Evolutionary conservation across 1,140 invertebrate genomes (phyloP), one percentile per base, ranked within the genome.

Genomic region (Drosophila subpulchrella): DNA sequence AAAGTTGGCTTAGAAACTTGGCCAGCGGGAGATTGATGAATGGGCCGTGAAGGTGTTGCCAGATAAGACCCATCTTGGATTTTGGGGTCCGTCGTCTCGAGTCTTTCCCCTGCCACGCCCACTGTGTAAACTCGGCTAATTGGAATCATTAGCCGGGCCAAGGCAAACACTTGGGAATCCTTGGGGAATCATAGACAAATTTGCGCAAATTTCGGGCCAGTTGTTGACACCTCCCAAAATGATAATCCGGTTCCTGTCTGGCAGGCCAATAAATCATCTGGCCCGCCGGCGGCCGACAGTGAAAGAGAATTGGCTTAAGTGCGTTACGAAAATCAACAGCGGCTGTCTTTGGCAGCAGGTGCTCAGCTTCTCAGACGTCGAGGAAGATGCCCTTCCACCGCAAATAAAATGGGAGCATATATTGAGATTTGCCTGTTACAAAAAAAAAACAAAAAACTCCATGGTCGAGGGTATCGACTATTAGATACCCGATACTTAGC

Each of bases 231-330:
- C 62, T 57, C 59, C 20, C 42, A 15, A 46, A 47, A 70, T 71
- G 66, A 71, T 72, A 72, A 62, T 80, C 62, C 70, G 55, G 42
- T 66, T 34, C 80, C 54, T 50, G 51, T 32, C 62, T 79, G 63
- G 36, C 71, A 51, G 60, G 81, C 81, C 79, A 84, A 84, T 84
- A 84, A 84, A 84, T 84, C 81, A 84, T 84, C 74, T 66, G 61
- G 65, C 8, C 55, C 50, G 53, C 46, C 55, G 50, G 42, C 61
- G 5, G 27, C 27, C 46, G 54, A 56, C 73, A 56, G 38, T 53
- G 61, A 60, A 56, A 51, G 76, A 65, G 78, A 77, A 79, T 81
- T 85, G 81, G 81, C 81, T 84, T 84, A 85, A 80, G 73, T 81
- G 81, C 78, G 77, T 85, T 85, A 55, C 68, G 41, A 60, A 84